Conservation (phyloP, 2,797 vertebrate species). For the Sebastes ruberrimus region DNA sequence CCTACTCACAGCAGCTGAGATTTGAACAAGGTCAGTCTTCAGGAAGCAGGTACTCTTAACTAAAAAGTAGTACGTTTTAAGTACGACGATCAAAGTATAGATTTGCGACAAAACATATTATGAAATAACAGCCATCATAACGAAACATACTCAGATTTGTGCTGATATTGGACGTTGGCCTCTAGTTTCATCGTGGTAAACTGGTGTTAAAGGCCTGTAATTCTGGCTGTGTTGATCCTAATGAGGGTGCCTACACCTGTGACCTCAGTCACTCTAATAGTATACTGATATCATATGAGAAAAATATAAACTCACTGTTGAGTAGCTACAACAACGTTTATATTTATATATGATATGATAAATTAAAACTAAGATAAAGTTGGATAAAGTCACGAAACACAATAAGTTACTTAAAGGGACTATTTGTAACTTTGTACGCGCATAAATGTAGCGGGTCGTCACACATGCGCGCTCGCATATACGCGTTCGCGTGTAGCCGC, state of each 20-base stretch:
- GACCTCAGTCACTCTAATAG: background rate
- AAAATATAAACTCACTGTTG: background rate
- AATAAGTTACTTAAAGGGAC: no score
- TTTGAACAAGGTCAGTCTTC: background rate
- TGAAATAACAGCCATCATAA: background rate
- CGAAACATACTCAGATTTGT: background rate
- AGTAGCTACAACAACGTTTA: accelerated
- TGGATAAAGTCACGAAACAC: background rate
- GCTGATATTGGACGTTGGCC: background rate
- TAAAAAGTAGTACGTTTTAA: background rate
- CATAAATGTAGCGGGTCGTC: no score
- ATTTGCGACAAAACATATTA: background rate
- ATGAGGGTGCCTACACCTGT: background rate
- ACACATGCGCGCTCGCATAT: no score
- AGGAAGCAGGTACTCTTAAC: background rate
- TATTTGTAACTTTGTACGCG: no score
- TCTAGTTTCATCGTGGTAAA: background rate
- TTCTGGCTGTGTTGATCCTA: accelerated
- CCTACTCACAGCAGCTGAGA: background rate
- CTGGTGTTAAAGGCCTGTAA: no score
- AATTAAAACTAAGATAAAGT: background rate
- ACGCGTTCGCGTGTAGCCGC: no score
- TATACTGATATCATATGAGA: no score
- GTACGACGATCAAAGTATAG: background rate
- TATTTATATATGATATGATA: background rate